Evolutionary conservation across 2,888 invertebrate species (phyloP).

Genomic region (Drosophila ustulata): DNA sequence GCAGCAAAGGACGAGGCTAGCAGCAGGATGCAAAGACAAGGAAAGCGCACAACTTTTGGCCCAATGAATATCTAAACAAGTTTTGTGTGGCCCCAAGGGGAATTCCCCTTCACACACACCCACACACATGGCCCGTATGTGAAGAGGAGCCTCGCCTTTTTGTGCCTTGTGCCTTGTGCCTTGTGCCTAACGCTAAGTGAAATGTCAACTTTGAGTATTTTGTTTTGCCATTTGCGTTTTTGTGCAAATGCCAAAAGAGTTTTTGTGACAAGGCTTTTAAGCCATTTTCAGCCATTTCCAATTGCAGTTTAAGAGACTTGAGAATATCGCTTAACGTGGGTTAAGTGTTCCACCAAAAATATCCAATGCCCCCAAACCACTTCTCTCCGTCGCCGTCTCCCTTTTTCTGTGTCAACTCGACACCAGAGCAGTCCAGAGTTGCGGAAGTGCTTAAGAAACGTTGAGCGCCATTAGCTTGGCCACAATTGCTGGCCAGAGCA

Average conservation of each 20-base stretch:
- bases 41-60: slow-evolving; percentile 48
- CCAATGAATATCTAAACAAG: slow-evolving; percentile 72
- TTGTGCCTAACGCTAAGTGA: slow-evolving; percentile 52
- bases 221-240: slow-evolving; percentile 58
- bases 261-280: slow-evolving; percentile 70
- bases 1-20: slow-evolving; percentile 33
- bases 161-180: background rate
- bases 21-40: slow-evolving; percentile 1
- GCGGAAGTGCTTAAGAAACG: slow-evolving; percentile 43
- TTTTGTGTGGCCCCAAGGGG: slow-evolving; percentile 47
- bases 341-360: slow-evolving; percentile 23
- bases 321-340: slow-evolving; percentile 39
- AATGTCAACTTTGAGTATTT: slow-evolving; percentile 69
- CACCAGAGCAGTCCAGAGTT: slow-evolving; percentile 15
- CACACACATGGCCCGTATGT: slow-evolving; percentile 3
- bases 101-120: slow-evolving; percentile 3
- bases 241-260: slow-evolving; percentile 44
- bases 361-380: slow-evolving; percentile 10
- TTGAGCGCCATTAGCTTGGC: slow-evolving; percentile 53
- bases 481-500: slow-evolving; percentile 32
- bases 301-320: slow-evolving; percentile 33
- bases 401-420: slow-evolving; percentile 6
- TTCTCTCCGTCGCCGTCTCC: background rate
- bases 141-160: background rate
- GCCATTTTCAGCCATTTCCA: slow-evolving; percentile 36